Evolutionary conservation across 2,888 invertebrate genomes (phyloP), one percentile per base, ranked within the genome.

Genomic region (Elegia similella): DNA sequence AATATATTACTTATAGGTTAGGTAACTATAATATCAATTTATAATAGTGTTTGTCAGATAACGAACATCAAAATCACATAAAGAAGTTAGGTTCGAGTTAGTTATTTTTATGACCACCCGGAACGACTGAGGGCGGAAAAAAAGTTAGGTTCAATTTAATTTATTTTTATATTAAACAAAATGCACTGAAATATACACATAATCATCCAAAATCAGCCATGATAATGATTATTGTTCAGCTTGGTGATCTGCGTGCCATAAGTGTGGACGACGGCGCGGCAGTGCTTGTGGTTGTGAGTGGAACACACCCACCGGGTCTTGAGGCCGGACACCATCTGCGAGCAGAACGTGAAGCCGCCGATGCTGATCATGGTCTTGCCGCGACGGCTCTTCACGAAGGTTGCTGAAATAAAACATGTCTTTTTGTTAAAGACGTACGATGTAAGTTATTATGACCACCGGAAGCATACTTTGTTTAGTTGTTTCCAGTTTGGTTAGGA

Each of bases 261-360:
- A 0, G 78, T 79, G 29, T 71, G 67, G 0, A 76, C 58, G 0
- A 61, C 30, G 0, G 81, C 80, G 1, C 64, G 66, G 52, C 80
- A 80, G 6, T 64, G 61, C 34, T 61, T 75, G 57, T 62, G 64
- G 55, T 73, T 70, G 59, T 80, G 73, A 1, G 73, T 79, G 5
- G 82, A 81, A 58, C 84, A 85, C 1, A 73, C 65, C 85, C 85
- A 84, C 32, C 76, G 55, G 1, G 62, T 73, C 52, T 66, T 75
- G 7, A 38, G 7, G 0, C 73, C 72, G n/a, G 55, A 56, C 0
- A 62, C 59, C 30, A 54, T 13, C 38, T 67, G 62, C 3, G 57
- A 38, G 52, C 58, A 63, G 56, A 68, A 77, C 0, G 73, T 80
- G 57, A 61, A 79, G 0, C 72, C 73, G 0, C 61, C 60, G 0